Evolutionary conservation across 1,140 invertebrate species (phyloP).

Genomic region (Drosophila punjabiensis): DNA sequence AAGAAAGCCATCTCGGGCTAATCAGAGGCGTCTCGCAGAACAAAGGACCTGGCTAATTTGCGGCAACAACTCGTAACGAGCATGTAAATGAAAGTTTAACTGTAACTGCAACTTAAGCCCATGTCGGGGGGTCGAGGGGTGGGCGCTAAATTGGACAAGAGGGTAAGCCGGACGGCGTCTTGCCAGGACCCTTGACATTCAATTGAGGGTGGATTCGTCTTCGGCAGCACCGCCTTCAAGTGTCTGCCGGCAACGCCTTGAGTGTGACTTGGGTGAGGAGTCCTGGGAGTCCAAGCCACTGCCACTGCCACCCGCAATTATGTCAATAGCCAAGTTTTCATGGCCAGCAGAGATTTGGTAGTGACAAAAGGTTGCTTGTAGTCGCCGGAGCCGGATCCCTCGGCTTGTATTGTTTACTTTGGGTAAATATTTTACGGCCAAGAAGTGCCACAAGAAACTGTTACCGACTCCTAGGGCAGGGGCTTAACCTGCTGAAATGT

Average conservation of each 20-base stretch:
- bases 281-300: conserved; percentile 1
- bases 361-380: conserved; percentile 58
- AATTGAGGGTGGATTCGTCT: conserved; percentile 77
- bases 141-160: conserved; percentile 30
- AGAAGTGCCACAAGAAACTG: conserved; percentile 74
- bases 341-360: conserved; percentile 29
- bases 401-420: conserved; percentile 54
- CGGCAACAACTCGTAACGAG: conserved; percentile 72
- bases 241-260: conserved; percentile 78
- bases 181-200: conserved; percentile 55
- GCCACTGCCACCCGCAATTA: conserved; percentile 64
- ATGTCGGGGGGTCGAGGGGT: conserved; percentile 7
- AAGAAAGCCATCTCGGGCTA: conserved; percentile 54
- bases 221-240: conserved; percentile 51
- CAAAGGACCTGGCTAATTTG: conserved; percentile 71
- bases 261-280: conserved; percentile 68
- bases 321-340: conserved; percentile 73
- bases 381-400: conserved; percentile 8
- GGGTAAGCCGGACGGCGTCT: conserved; percentile 26
- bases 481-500: conserved; percentile 63
- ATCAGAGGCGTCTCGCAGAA: conserved; percentile 49
- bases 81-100: conserved; percentile 75
- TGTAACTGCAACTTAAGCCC: conserved; percentile 45
- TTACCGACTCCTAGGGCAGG: conserved; percentile 34
- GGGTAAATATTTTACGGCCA: conserved; percentile 68